A percentile compares a stretch with the other conserved stretches of the same genome.
These are phyloP conservation scores for Ostrea denselamellosa DNA, from an alignment of 1,140 invertebrate species.

Conservation along the genomic window DNA sequence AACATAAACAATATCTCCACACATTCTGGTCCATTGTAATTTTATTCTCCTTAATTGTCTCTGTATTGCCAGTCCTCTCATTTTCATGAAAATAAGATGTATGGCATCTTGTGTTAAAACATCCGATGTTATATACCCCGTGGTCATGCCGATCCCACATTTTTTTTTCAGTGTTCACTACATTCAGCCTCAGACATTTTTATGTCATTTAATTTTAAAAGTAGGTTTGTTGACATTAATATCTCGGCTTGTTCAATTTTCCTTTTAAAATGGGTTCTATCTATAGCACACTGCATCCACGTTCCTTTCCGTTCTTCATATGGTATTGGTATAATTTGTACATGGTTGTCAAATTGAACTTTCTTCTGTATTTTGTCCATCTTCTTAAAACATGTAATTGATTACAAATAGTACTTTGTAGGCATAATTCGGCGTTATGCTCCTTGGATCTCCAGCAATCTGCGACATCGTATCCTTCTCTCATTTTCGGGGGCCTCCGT, in stretches of 20 bases:
- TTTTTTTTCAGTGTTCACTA: not conserved
- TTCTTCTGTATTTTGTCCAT: not conserved
- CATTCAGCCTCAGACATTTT: slow-evolving; percentile 30
- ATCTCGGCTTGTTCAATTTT: slow-evolving; percentile 38
- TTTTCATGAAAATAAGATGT: not conserved
- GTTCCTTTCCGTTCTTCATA: slow-evolving; percentile 42
- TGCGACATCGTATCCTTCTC: not conserved
- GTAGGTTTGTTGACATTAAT: slow-evolving; percentile 4
- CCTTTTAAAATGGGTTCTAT: slow-evolving; percentile 43
- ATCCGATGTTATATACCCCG: not conserved
- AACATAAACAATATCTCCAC: not conserved
- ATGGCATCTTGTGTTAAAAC: not conserved
- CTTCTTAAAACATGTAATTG: not conserved
- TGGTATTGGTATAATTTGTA: not conserved
- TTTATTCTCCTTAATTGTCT: slow-evolving; percentile 29
- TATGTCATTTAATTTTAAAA: slow-evolving; percentile 19
- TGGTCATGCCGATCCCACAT: not conserved
- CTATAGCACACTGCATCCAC: slow-evolving; percentile 39
- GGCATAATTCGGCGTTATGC: too few relatives aligned
- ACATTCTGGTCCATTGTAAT: slow-evolving; percentile 26
- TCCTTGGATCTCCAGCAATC: too few relatives aligned
- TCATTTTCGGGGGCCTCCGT: too few relatives aligned
- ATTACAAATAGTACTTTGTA: too few relatives aligned
- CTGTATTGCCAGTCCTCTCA: slow-evolving; percentile 2
- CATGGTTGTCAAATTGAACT: slow-evolving; percentile 30